Evolutionary conservation across 2,113 vertebrate species (phyloP).

Genomic region (Brachyistius frenatus): DNA sequence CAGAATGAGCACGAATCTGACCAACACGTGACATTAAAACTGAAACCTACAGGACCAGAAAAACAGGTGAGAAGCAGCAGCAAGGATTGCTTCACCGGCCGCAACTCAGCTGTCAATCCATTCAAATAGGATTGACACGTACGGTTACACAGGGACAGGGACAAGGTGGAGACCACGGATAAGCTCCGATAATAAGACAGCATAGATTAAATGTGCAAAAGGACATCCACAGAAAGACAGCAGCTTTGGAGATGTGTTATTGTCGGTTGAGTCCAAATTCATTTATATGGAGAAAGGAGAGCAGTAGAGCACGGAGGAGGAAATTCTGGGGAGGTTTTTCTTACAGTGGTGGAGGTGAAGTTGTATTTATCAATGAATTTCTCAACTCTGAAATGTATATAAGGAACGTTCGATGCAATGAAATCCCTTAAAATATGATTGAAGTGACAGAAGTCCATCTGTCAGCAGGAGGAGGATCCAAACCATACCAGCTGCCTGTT

Average conservation of each 20-base stretch:
- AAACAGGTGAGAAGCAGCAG: conserved; percentile 12
- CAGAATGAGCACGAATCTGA: neutral
- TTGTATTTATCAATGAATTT: no score
- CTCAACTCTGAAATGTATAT: no score
- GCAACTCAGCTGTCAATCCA: neutral
- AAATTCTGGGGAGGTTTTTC: no score
- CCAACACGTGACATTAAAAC: conserved; percentile 9
- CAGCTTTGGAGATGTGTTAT: neutral
- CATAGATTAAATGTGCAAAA: neutral
- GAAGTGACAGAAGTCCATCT: no score
- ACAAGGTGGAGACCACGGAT: neutral
- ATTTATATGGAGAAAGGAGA: no score
- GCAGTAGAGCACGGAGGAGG: no score
- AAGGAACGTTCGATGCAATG: no score
- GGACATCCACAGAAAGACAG: neutral
- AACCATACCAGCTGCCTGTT: no score
- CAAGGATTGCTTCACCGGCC: neutral
- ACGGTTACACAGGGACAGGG: neutral
- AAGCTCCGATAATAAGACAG: neutral
- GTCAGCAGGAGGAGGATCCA: no score
- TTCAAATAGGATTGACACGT: conserved; percentile 8
- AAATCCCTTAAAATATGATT: no score
- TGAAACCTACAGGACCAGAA: conserved; percentile 24
- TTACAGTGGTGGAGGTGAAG: no score
- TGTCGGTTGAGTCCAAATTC: neutral